Conservation (phyloP, 2,888 invertebrate species). For the Plebejus anna region DNA sequence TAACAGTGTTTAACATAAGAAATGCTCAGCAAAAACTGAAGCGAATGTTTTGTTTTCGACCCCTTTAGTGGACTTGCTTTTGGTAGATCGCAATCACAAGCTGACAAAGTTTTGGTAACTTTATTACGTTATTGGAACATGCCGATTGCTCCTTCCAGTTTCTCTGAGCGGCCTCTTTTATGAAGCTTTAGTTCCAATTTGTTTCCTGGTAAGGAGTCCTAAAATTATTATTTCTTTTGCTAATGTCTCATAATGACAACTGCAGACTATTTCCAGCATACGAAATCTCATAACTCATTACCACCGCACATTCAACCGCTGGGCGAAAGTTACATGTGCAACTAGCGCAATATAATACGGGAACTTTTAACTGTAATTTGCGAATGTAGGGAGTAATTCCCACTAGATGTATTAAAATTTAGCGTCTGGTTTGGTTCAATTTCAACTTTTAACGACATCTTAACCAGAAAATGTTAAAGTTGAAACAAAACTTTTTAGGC, state of each 20-base stretch:
- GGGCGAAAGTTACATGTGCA: background rate
- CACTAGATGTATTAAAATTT: background rate
- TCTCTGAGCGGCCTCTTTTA: too few species aligned
- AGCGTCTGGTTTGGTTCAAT: background rate
- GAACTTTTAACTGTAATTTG: background rate
- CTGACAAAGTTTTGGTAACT: too few species aligned
- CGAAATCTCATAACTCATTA: background rate
- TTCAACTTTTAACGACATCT: background rate
- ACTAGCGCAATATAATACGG: background rate
- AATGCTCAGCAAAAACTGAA: background rate
- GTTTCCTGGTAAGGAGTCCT: background rate
- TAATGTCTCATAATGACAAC: background rate
- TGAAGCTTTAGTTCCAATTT: background rate
- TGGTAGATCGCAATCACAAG: background rate
- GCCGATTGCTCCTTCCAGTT: too few species aligned
- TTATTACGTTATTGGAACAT: background rate
- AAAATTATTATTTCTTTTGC: background rate
- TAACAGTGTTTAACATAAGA: background rate
- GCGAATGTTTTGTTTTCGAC: background rate
- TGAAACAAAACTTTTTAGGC: background rate
- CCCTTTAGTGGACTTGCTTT: background rate
- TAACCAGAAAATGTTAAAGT: background rate
- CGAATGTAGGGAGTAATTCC: background rate
- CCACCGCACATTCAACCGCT: background rate
- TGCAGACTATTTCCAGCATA: background rate